These are phyloP conservation scores for Laticauda colubrina DNA, from an alignment of 2,113 vertebrate genomes.

Conservation along the genomic window DNA sequence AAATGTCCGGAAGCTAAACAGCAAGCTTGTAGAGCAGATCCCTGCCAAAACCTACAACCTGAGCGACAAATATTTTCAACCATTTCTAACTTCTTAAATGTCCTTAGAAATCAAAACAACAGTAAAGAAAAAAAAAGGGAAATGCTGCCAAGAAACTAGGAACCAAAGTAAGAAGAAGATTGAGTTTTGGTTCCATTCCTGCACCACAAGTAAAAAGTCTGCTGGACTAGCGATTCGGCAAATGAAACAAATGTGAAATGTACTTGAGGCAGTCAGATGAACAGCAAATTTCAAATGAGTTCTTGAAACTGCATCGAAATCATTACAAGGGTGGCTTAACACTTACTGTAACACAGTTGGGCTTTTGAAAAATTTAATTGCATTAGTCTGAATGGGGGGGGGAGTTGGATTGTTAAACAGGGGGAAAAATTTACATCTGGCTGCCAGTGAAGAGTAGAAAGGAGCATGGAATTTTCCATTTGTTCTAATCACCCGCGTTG, in stretches of 20 bases:
- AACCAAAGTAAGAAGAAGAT: not conserved
- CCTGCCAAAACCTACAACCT: not conserved
- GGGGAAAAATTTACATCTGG: not conserved
- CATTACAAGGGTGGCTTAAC: constrained; percentile 27
- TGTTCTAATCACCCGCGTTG: not conserved
- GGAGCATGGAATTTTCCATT: not conserved
- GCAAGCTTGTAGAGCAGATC: not conserved
- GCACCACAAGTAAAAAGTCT: not conserved
- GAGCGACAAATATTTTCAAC: not conserved
- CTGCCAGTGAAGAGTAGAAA: not conserved
- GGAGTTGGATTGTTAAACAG: not conserved
- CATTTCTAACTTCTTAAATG: not conserved
- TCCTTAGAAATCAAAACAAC: not conserved
- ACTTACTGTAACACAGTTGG: constrained; percentile 6
- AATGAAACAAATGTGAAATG: constrained; percentile 26
- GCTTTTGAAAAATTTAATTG: constrained; percentile 17
- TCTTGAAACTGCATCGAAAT: constrained; percentile 16
- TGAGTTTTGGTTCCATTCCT: not conserved
- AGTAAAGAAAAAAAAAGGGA: not conserved
- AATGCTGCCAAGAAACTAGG: not conserved
- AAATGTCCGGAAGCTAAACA: not conserved
- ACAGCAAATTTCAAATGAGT: constrained; percentile 24
- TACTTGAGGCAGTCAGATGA: constrained; percentile 7
- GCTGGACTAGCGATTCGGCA: not conserved
- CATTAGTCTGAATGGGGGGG: not conserved